Conservation (phyloP, 2,797 vertebrate genomes). For the Dermochelys coriacea region DNA sequence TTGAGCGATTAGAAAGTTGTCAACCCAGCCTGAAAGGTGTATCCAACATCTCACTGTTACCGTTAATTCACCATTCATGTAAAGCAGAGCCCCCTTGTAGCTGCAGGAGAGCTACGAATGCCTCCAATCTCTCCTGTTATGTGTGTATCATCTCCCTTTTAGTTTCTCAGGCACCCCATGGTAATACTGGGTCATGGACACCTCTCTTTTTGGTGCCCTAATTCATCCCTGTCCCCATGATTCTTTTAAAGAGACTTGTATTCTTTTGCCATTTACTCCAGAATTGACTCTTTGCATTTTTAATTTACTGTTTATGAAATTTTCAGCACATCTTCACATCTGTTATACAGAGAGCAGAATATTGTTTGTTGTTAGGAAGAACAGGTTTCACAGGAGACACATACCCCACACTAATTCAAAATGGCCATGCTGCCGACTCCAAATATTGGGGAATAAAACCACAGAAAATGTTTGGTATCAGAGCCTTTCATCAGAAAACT, state of each 20-base stretch:
- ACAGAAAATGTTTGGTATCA: background rate
- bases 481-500: background rate
- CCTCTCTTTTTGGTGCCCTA: background rate
- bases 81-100: background rate
- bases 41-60: background rate
- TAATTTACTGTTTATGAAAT: slow-evolving; percentile 55
- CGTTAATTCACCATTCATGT: background rate
- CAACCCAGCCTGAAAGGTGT: background rate
- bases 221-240: background rate
- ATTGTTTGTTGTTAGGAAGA: slow-evolving; percentile 8
- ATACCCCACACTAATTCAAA: background rate
- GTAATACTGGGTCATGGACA: background rate
- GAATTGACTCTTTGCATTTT: slow-evolving; percentile 48
- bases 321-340: slow-evolving; percentile 60
- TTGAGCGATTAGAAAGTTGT: no score
- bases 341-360: background rate
- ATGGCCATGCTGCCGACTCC: background rate
- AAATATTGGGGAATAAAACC: accelerated
- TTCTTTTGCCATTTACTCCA: background rate
- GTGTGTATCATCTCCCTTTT: background rate
- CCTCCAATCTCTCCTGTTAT: background rate
- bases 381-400: background rate
- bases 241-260: background rate
- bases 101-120: background rate
- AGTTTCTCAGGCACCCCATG: background rate